Conservation (phyloP, 2,888 invertebrate genomes). For the Colostygia pectinataria region DNA sequence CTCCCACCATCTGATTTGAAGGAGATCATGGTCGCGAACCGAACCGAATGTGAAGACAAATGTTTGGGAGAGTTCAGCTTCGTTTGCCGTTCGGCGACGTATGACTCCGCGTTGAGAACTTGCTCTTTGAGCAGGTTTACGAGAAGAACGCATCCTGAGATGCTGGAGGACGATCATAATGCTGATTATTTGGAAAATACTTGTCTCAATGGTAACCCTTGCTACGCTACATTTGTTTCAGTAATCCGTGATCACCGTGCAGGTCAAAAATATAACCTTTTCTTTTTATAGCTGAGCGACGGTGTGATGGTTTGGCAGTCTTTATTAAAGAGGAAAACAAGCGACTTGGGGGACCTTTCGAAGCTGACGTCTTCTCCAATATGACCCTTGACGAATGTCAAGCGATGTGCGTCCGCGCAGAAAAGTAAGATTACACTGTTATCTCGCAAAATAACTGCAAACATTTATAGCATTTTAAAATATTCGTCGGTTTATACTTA, state of each 20-base stretch:
- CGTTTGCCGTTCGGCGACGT: slow-evolving; percentile 94
- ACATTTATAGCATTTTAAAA: neutral
- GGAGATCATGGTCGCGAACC: slow-evolving; percentile 92
- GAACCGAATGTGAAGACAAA: slow-evolving; percentile 95
- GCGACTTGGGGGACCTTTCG: slow-evolving; percentile 93
- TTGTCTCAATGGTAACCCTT: slow-evolving; percentile 90
- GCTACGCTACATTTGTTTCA: too few relatives aligned
- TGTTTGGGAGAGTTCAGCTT: slow-evolving; percentile 95
- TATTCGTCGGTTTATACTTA: neutral
- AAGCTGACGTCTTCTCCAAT: slow-evolving; percentile 93
- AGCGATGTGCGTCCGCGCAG: slow-evolving; percentile 92
- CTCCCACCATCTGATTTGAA: slow-evolving; percentile 91
- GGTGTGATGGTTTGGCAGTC: slow-evolving; percentile 93
- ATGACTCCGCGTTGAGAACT: slow-evolving; percentile 88
- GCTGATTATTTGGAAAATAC: slow-evolving; percentile 96
- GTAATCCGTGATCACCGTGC: too few relatives aligned
- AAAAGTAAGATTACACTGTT: slow-evolving; percentile 84
- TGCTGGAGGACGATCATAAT: slow-evolving; percentile 92
- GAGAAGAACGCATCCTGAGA: slow-evolving; percentile 92
- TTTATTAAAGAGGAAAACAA: slow-evolving; percentile 96
- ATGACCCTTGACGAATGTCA: slow-evolving; percentile 94
- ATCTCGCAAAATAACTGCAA: slow-evolving; percentile 1
- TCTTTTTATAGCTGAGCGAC: slow-evolving; percentile 86
- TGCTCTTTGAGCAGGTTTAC: slow-evolving; percentile 93
- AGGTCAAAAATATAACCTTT: neutral